Evolutionary conservation across 2,797 vertebrate genomes (phyloP), one percentile per base, ranked within the genome.

Genomic region (Mormyrus hasselquistii): DNA sequence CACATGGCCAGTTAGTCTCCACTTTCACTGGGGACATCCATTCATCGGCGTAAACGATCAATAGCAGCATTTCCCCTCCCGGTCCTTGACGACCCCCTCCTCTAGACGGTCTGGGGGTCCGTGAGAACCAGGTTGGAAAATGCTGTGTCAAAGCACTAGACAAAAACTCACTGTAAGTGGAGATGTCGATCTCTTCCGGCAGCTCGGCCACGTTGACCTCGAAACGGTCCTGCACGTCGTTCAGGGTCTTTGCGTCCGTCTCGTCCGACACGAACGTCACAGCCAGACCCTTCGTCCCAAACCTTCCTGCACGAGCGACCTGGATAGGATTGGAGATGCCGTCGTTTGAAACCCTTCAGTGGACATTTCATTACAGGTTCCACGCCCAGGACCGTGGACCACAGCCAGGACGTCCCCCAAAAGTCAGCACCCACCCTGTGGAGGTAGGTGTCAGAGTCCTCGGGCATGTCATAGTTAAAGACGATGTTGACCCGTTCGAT

Each of bases 401-500:
- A n/a, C 73, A 44, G 16, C 76, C 41, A 82, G 19, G 9, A n/a
- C 16, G 4, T 73, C 65, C 34, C 29, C 12, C 1, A 6, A 38
- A 79, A 22, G 2, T 9, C 52, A 41, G 22, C 22, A 14, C 94
- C 93, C 85, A 96, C 95, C 92, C 96, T 93, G 90, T 96, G 96
- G 52, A 96, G 91, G 91, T 96, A 96, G 3, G 95, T 96, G 87
- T 96, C 95, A 0, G 95, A 96, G 90, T 96, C 95, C 87, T 96
- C 95, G 0, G 96, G 96, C 96, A 96, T 96, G 91, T 96, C 95
- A 0, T 97, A 97, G 93, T 98, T 98, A 92, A 98, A 97, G 82
- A 97, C 97, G 0, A 98, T 98, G 94, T 97, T 98, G 90, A 97
- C 97, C 1, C 97, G 94, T 90, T 97, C 97, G 0, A 98, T 97